phyloP scores from a whole-genome alignment of 2,888 invertebrate genomes.

The Brenthis daphne region DNA sequence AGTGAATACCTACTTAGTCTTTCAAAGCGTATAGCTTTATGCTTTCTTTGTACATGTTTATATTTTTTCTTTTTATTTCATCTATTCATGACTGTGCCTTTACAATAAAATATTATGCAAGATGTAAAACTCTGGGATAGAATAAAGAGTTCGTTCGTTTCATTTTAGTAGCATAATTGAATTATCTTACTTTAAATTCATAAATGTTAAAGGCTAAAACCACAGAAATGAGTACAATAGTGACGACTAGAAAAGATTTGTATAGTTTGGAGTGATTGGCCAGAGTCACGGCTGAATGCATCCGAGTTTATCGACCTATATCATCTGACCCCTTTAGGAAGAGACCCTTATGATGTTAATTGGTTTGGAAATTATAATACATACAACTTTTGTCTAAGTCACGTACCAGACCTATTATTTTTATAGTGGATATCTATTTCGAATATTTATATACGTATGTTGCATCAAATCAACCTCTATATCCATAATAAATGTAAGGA shows the following conservation, averaged over 20 bases:
- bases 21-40: conserved; percentile 18
- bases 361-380: conserved; percentile 53
- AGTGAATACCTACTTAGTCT: conserved; percentile 15
- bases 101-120: conserved; percentile 11
- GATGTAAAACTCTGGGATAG: not conserved
- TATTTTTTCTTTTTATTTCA: conserved; percentile 12
- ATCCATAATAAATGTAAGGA: too few relatives aligned
- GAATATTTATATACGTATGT: not conserved
- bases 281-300: conserved; percentile 60
- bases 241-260: conserved; percentile 25
- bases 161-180: conserved; percentile 6
- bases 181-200: conserved; percentile 34
- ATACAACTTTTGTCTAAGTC: conserved; percentile 69
- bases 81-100: conserved; percentile 2
- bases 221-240: conserved; percentile 20
- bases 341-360: conserved; percentile 67
- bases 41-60: conserved; percentile 13
- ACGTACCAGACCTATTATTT: conserved; percentile 52
- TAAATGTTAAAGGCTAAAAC: not conserved
- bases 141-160: not conserved
- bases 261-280: conserved; percentile 39
- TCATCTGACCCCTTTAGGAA: conserved; percentile 59
- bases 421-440: not conserved
- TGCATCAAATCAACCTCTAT: not conserved
- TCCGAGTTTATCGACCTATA: conserved; percentile 69